phyloP scores from a whole-genome alignment of 2,113 vertebrate genomes.

The Collichthys lucidus region DNA sequence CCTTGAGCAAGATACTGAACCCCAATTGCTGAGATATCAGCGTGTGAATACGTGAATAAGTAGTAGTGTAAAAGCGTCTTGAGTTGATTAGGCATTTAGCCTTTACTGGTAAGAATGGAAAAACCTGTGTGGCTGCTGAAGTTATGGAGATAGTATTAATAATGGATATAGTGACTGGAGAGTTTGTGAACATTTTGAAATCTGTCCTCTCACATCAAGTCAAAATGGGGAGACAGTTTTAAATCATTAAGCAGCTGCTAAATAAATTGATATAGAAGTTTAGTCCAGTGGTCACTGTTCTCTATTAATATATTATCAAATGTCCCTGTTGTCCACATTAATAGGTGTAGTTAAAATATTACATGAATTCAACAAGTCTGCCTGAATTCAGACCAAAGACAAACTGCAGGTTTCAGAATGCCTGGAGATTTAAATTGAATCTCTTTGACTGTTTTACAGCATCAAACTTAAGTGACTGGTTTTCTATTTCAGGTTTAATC shows the following conservation, averaged over 20 bases:
- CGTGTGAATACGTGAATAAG: too few relatives aligned
- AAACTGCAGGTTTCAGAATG: neutral
- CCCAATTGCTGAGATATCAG: too few relatives aligned
- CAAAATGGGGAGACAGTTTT: neutral
- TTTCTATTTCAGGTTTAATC: neutral
- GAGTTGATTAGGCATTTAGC: too few relatives aligned
- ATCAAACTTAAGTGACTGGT: neutral
- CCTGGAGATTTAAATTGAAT: neutral
- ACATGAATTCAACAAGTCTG: neutral
- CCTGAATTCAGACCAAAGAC: neutral
- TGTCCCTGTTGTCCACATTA: neutral
- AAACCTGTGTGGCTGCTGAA: neutral
- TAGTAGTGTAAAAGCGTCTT: too few relatives aligned
- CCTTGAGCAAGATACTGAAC: too few relatives aligned
- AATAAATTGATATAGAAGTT: neutral
- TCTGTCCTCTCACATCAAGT: neutral
- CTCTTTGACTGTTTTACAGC: neutral
- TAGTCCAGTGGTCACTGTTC: neutral
- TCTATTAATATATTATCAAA: slow-evolving; percentile 1
- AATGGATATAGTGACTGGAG: neutral
- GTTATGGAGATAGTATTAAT: neutral
- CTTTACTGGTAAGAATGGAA: too few relatives aligned
- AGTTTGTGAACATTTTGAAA: neutral
- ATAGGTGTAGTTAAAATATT: neutral
- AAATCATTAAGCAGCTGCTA: slow-evolving; percentile 3